Percentiles rank a stretch among this genome's conserved stretches.
Conservation (phyloP, 2,113 vertebrate species). For the Festucalex cinctus region DNA sequence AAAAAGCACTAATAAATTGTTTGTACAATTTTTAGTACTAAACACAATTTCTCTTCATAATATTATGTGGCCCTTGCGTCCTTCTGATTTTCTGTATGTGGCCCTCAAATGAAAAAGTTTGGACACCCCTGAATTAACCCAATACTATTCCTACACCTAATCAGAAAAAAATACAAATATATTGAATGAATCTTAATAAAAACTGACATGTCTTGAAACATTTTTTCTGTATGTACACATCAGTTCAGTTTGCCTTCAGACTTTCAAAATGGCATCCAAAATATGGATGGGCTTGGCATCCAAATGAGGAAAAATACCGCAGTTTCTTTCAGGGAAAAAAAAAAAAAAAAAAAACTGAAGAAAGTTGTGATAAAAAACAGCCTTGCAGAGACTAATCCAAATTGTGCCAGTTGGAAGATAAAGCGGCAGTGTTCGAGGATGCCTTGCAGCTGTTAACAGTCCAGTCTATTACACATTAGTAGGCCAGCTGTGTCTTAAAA, state of each 20-base stretch:
- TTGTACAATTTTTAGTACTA: too few species aligned
- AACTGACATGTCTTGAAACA: not conserved
- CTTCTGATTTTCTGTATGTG: too few species aligned
- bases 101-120: too few species aligned
- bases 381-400: slow-evolving; percentile 34
- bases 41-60: too few species aligned
- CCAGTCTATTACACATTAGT: slow-evolving; percentile 35
- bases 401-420: slow-evolving; percentile 30
- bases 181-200: too few species aligned
- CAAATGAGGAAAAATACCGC: slow-evolving; percentile 1
- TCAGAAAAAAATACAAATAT: not conserved
- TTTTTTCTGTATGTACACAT: not conserved
- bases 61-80: too few species aligned
- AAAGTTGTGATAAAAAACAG: slow-evolving; percentile 7
- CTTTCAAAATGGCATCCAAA: slow-evolving; percentile 8
- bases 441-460: slow-evolving; percentile 38
- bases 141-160: not conserved
- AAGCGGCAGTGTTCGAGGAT: slow-evolving; percentile 25
- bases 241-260: slow-evolving; percentile 13
- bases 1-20: too few species aligned
- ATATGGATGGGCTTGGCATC: slow-evolving; percentile 14
- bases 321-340: slow-evolving; percentile 7
- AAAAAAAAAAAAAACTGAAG: slow-evolving; percentile 13
- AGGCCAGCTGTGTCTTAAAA: slow-evolving; percentile 33
- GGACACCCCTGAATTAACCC: too few species aligned